Conservation (phyloP, 2,113 vertebrate species). For the Platysternon megacephalum region DNA sequence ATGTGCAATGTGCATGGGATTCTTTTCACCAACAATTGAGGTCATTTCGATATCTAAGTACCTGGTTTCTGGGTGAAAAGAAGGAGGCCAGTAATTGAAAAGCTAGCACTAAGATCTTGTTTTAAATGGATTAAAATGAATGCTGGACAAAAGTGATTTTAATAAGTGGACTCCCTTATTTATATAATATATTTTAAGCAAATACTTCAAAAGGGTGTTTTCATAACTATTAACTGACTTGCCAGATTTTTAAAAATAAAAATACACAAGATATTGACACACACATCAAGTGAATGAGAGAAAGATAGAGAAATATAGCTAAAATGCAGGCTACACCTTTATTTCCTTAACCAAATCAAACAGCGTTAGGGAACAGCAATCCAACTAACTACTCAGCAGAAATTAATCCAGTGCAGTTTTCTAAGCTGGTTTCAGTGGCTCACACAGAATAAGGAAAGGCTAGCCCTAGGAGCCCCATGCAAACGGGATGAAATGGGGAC, state of each 20-base stretch:
- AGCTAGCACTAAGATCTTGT: neutral
- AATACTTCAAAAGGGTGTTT: fast-evolving
- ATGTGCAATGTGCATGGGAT: neutral
- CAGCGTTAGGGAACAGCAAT: neutral
- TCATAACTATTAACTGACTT: neutral
- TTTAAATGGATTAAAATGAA: neutral
- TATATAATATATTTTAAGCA: neutral
- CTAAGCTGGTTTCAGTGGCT: too few relatives aligned
- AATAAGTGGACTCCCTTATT: neutral
- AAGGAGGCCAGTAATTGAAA: neutral
- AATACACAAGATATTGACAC: neutral
- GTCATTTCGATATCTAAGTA: neutral
- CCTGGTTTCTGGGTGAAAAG: neutral
- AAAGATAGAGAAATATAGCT: too few relatives aligned
- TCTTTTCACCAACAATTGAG: neutral
- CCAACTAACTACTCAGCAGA: neutral
- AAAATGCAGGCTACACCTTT: neutral
- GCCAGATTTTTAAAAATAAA: neutral
- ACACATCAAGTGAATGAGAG: neutral
- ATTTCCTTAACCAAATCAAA: neutral
- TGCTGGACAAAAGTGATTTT: neutral
- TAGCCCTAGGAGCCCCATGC: neutral
- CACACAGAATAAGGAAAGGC: neutral
- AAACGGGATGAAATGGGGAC: neutral
- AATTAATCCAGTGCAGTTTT: neutral